Evolutionary conservation across 2,797 vertebrate genomes (phyloP), one percentile per base, ranked within the genome.

Genomic region (Capromys pilorides): DNA sequence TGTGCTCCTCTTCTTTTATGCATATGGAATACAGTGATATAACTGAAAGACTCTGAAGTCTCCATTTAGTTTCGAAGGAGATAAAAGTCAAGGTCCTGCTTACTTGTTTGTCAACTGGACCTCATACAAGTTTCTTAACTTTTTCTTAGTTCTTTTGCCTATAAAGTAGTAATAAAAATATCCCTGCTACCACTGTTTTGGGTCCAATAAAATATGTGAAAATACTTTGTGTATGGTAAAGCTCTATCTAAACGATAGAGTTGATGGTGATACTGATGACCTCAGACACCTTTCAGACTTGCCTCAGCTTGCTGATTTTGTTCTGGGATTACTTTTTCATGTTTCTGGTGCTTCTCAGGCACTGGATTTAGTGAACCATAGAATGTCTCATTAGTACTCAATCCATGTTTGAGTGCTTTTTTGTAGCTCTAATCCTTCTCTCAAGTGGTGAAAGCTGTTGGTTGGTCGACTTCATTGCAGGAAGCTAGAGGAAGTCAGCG

Each of bases 141-240:
- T 49, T 88, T 26, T 80, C 75, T 80, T 75, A 78, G 7, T 89
- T 92, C 86, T 33, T 91, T 78, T 64, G 75, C 36, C 64, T 49
- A 28, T 66, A 83, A 84, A 67, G 90, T 73, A 77, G 39, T 71
- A 67, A 85, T 86, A 94, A 93, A 95, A 91, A 57, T 85, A 33
- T 10, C 66, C 91, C 12, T 13, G 24, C 7, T 73, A 10, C 31
- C 16, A 21, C 49, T 91, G 0, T 59, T 91, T 6, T 39, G 14
- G 5, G 62, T 21, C 45, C 88, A 62, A 31, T 88, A 84, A 86
- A 92, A 90, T 49, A 66, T 21, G 4, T 78, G 54, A 85, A 93
- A 86, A 49, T 61, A 71, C 31, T 64, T 88, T 57, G 1, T 86
- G 51, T 92, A 26, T 59, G 54, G 67, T 77, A 78, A 91, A 78